phyloP scores from a whole-genome alignment of 1,140 invertebrate species.

The Lerema accius region DNA sequence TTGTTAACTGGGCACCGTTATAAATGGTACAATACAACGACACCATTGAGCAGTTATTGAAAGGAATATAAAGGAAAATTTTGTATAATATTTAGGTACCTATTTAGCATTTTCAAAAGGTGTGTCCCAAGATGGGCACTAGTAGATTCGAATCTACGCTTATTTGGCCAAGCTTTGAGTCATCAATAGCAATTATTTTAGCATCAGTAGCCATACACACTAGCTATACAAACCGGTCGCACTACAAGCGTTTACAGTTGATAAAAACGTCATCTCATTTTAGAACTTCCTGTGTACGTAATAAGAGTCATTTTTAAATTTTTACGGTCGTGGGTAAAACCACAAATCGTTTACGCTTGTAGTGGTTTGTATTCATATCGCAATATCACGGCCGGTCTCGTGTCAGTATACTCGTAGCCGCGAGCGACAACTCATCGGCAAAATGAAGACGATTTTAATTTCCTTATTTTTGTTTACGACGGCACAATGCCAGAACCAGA shows the following conservation, averaged over 20 bases:
- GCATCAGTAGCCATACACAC: background rate
- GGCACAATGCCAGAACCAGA: slow-evolving; percentile 18
- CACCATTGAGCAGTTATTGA: too few species aligned
- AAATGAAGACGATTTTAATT: slow-evolving; percentile 22
- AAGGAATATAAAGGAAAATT: too few species aligned
- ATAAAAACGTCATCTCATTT: slow-evolving; percentile 1
- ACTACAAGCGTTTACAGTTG: background rate
- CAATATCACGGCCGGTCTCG: slow-evolving; percentile 9
- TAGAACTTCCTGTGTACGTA: slow-evolving; percentile 1
- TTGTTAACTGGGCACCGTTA: too few species aligned
- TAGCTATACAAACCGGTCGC: slow-evolving; percentile 17
- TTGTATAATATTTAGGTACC: too few species aligned
- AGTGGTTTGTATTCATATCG: slow-evolving; percentile 22
- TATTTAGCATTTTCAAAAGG: too few species aligned
- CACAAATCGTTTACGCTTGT: slow-evolving; percentile 1
- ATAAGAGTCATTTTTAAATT: slow-evolving; percentile 9
- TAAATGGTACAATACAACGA: too few species aligned
- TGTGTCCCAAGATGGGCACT: too few species aligned
- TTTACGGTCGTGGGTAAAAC: slow-evolving; percentile 2
- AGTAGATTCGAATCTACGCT: too few species aligned
- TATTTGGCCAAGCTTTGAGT: slow-evolving; percentile 11
- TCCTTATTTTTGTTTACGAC: slow-evolving; percentile 13
- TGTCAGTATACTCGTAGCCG: slow-evolving; percentile 10
- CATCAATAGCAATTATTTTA: slow-evolving; percentile 15
- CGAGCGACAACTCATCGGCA: background rate